Conservation (phyloP, 2,113 vertebrate genomes). For the Pterocles orientalis region DNA sequence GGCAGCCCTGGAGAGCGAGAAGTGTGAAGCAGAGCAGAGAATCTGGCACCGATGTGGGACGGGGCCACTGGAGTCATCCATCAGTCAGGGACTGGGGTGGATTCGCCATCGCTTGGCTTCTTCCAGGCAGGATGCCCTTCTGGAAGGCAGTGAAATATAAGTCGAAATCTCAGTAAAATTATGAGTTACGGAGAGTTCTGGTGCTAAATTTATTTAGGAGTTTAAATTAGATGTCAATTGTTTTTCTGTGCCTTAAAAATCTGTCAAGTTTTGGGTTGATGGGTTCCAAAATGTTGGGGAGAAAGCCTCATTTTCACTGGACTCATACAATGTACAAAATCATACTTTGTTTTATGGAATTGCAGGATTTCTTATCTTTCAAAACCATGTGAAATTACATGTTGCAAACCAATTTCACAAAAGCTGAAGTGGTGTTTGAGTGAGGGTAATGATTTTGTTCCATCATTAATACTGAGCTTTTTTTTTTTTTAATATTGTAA, state of each 20-base stretch:
- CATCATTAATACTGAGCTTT: background rate
- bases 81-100: rapidly evolving
- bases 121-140: background rate
- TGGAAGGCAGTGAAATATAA: background rate
- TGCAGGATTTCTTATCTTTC: background rate
- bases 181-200: background rate
- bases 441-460: background rate
- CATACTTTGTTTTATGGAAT: background rate
- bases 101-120: background rate
- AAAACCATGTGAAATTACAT: background rate
- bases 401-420: background rate
- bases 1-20: background rate
- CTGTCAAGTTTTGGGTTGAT: background rate
- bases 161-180: background rate
- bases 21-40: background rate
- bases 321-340: rapidly evolving
- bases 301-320: background rate
- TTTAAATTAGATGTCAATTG: background rate
- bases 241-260: background rate
- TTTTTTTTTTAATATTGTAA: background rate
- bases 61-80: rapidly evolving
- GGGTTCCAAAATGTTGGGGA: background rate
- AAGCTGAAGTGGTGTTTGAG: background rate
- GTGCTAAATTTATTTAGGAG: background rate
- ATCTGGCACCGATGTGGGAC: background rate